These are phyloP conservation scores for Takifugu ocellatus DNA, from an alignment of 2,797 vertebrate species.

Conservation along the genomic window DNA sequence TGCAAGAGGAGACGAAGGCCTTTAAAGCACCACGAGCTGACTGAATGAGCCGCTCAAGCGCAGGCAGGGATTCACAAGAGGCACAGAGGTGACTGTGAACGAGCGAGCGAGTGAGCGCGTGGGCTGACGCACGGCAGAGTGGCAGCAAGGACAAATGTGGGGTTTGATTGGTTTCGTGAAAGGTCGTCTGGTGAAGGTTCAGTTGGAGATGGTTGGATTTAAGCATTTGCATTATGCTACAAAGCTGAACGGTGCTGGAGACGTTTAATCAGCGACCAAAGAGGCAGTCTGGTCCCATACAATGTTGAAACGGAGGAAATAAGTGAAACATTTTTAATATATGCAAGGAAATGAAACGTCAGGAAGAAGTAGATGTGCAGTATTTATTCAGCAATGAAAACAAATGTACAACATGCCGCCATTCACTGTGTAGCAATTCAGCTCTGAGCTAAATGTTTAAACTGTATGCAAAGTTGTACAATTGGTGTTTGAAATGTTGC, in stretches of 20 bases:
- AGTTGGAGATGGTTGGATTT: constrained; percentile 5
- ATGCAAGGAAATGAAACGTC: too few relatives aligned
- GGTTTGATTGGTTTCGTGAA: constrained; percentile 19
- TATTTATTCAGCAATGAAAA: too few relatives aligned
- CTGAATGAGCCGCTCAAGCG: constrained; percentile 44
- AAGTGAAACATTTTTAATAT: too few relatives aligned
- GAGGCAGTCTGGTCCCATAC: too few relatives aligned
- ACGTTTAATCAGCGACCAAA: too few relatives aligned
- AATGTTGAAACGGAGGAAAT: too few relatives aligned
- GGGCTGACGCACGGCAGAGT: constrained; percentile 12
- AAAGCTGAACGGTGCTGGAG: too few relatives aligned
- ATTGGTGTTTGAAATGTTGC: background rate
- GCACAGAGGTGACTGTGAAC: constrained; percentile 17
- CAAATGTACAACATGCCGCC: background rate
- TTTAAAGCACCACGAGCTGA: constrained; percentile 28
- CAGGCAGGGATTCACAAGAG: constrained; percentile 16
- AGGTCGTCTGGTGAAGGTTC: constrained; percentile 17
- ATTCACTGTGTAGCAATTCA: too few relatives aligned
- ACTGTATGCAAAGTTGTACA: background rate
- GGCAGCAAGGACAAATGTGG: constrained; percentile 25
- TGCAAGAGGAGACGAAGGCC: constrained; percentile 26
- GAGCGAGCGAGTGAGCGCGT: background rate
- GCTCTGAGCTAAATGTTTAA: constrained; percentile 5
- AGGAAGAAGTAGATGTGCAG: too few relatives aligned
- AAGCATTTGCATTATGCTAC: too few relatives aligned